Evolutionary conservation across 2,113 vertebrate species (phyloP).

Genomic region (Merops nubicus): DNA sequence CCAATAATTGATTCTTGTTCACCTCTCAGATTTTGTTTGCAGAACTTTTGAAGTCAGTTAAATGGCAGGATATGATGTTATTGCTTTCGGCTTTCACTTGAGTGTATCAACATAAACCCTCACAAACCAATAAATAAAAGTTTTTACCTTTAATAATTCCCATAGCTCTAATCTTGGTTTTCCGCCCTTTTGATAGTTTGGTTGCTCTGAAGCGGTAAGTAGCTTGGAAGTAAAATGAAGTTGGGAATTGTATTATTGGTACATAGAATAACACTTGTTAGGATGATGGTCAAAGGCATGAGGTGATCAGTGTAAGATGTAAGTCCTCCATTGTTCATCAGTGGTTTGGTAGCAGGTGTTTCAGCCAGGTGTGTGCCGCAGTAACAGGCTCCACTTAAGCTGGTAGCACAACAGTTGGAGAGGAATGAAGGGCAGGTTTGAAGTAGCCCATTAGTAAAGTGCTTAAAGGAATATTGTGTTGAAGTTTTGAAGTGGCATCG

Average conservation of each 20-base stretch:
- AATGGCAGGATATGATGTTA: background rate
- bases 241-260: background rate
- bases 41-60: background rate
- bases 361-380: background rate
- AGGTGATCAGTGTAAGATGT: background rate
- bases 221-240: background rate
- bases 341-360: background rate
- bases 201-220: background rate
- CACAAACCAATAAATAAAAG: background rate
- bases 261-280: fast-evolving
- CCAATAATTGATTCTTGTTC: background rate
- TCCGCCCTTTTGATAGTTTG: background rate
- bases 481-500: background rate
- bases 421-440: background rate
- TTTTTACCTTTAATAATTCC: background rate
- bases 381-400: no score
- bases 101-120: background rate
- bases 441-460: background rate
- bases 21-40: background rate
- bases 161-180: background rate
- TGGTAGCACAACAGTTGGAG: background rate
- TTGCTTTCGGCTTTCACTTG: background rate
- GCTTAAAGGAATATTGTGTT: background rate
- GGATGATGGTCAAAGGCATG: background rate
- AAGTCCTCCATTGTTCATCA: background rate